Base-by-base conservation (phyloP, 2,888 invertebrate species). In the Lapara coniferarum region DNA sequence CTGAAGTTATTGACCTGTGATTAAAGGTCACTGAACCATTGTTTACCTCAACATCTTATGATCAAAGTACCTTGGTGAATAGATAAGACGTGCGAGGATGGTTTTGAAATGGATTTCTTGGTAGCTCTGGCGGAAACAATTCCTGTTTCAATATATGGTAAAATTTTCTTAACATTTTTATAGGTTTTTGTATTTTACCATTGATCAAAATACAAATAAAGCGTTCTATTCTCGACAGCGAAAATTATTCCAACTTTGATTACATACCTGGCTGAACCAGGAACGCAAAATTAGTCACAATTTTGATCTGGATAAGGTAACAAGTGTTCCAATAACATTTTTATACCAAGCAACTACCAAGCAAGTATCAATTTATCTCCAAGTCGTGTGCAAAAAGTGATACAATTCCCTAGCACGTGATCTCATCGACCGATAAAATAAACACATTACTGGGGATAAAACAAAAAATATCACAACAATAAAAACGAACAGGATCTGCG, bases 401-500 rank as follows among this genome's bases (percentile, higher is more conserved):
- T 16, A 12, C 44, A 59, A 13, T 12, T 5, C 16, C 5, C 37
- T 55, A 59, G 52, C 46, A 63, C 68, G 53, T 49, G 49, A 49
- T 19, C 46, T 46, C 68, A 59, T 37, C 57, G 57, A 58, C 25
- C 51, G 52, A 68, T 59, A 63, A 68, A 57, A 63, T 53, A 16
- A 52, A 52, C 19, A 55, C 46, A 56, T 46, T 52, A 66, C 56
- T 37, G 58, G 67, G 53, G 57, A 66, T 66, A 68, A 59, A 56
- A 66, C 25, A 63, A 70, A 37, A 55, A 68, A 68, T 63, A 63
- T 57, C 57, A 57, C 51, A 71, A 59, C 66, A 63, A 51, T 46
- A 66, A 56, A 68, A 58, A 53, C 57, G 13, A 46, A 67, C 66
- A 14, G 52, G 52, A 53, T 46, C 66, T 49, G 63, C 8, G 63